Base-by-base conservation (phyloP, 2,888 invertebrate species). In the Tinea semifulvella region DNA sequence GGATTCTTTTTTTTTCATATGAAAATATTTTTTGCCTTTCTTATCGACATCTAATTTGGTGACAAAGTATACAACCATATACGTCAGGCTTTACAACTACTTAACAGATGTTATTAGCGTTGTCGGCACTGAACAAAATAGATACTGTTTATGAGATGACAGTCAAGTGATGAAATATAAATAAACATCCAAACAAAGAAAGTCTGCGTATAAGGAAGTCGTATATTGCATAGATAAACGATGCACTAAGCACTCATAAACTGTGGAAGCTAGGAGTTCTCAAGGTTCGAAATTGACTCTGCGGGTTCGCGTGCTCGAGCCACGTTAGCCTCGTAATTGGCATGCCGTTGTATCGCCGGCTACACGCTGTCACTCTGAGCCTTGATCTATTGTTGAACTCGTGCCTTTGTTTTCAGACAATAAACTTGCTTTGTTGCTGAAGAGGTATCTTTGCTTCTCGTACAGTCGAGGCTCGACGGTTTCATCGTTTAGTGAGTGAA, bases 141-240 rank as follows among this genome's bases (percentile, higher is more conserved):
- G n/a, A n/a, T 7, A 31, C 3, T 13, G n/a, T 31, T 31, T n/a
- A 31, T 13, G 13, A 6, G 31, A n/a, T n/a, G 31, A 2, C n/a
- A n/a, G n/a, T n/a, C 31, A 13, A 31, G 31, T n/a, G 31, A 31
- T 31, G 13, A 31, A 31, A 31, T 31, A 36, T 36, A 36, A 36
- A 72, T 74, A 76, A 76, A 76, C 71, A 70, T 72, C 69, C 63
- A 63, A 69, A 68, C 70, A 66, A 70, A 75, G 73, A 66, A 63
- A 63, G 61, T 57, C 60, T n/a, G 18, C n/a, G 36, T 36, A 36
- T 36, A 60, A 68, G 75, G 75, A 76, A 72, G 74, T 64, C 64
- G 63, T 74, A 69, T 57, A 58, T 73, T 68, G 72, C 62, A 69
- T 67, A 70, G 73, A 74, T 70, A 70, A 68, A 73, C 64, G 61